A percentile compares a stretch with the other conserved stretches of the same genome.
phyloP scores from a whole-genome alignment of 2,797 vertebrate genomes.

The Fistularia tabacaria region DNA sequence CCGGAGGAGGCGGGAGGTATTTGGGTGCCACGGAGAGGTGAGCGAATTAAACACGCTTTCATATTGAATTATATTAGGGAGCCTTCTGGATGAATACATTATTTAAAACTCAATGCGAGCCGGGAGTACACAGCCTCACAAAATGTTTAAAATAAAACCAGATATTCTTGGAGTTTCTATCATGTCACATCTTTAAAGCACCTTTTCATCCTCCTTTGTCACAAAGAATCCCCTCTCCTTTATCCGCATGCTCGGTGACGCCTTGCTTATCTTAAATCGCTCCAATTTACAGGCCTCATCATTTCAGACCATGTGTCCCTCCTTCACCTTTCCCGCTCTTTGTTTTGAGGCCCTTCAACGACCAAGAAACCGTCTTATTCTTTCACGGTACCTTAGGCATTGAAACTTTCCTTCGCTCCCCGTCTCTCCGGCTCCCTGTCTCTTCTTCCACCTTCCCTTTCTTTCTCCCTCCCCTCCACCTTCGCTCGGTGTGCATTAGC shows the following conservation, averaged over 20 bases:
- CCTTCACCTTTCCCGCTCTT: conserved; percentile 40
- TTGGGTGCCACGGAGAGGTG: no score
- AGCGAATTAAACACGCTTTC: no score
- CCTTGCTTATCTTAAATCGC: conserved; percentile 39
- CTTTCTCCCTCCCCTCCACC: conserved; percentile 15
- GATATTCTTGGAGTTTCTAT: no score
- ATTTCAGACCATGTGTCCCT: conserved; percentile 41
- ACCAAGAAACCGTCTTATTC: conserved; percentile 21
- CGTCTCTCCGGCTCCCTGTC: background rate
- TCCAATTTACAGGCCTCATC: conserved; percentile 46
- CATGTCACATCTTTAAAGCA: no score
- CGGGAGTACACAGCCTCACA: no score
- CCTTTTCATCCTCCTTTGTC: no score
- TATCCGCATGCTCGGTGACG: conserved; percentile 16
- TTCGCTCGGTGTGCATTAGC: conserved; percentile 46
- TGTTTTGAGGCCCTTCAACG: conserved; percentile 25
- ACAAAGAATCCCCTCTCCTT: no score
- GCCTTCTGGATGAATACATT: no score
- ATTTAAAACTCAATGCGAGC: no score
- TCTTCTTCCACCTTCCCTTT: conserved; percentile 12
- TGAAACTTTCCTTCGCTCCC: conserved; percentile 35
- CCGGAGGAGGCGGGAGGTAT: no score
- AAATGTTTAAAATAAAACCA: no score
- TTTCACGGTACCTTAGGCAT: conserved; percentile 37
- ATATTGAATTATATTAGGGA: no score